Evolutionary conservation across 1,140 invertebrate species (phyloP).

Genomic region (Drosophila eugracilis): DNA sequence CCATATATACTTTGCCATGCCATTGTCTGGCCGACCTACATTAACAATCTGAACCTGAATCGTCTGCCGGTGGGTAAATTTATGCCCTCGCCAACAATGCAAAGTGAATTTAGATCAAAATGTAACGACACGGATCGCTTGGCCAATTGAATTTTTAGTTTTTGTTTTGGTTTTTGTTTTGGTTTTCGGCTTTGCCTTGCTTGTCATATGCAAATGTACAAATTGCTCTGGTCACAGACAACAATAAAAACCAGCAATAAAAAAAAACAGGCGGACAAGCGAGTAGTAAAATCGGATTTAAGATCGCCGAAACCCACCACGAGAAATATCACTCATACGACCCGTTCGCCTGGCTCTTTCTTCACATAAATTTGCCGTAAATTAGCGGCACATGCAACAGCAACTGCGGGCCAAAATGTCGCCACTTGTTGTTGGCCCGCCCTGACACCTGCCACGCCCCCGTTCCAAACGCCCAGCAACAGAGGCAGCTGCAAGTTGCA

Average conservation of each 20-base stretch:
- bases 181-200: constrained; percentile 34
- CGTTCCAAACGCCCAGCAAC: constrained; percentile 49
- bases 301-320: constrained; percentile 50
- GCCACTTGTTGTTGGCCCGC: constrained; percentile 60
- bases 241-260: constrained; percentile 58
- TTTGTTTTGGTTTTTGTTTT: constrained; percentile 23
- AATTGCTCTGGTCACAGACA: constrained; percentile 52
- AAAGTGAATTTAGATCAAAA: constrained; percentile 57
- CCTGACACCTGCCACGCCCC: constrained; percentile 56
- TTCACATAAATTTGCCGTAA: constrained; percentile 80
- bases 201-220: constrained; percentile 74
- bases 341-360: constrained; percentile 31
- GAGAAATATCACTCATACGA: constrained; percentile 77
- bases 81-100: constrained; percentile 18
- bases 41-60: constrained; percentile 11
- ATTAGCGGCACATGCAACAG: constrained; percentile 83
- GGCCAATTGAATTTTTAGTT: constrained; percentile 44
- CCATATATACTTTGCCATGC: too few species aligned
- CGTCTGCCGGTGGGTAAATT: constrained; percentile 38
- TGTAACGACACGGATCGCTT: constrained; percentile 63
- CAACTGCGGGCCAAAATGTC: constrained; percentile 72
- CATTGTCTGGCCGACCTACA: constrained; percentile 35
- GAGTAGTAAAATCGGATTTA: constrained; percentile 17
- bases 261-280: constrained; percentile 22
- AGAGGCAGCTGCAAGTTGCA: constrained; percentile 18